A percentile compares a stretch with the other conserved stretches of the same genome.
Conservation (phyloP, 2,113 vertebrate genomes). For the Rhineura floridana region DNA sequence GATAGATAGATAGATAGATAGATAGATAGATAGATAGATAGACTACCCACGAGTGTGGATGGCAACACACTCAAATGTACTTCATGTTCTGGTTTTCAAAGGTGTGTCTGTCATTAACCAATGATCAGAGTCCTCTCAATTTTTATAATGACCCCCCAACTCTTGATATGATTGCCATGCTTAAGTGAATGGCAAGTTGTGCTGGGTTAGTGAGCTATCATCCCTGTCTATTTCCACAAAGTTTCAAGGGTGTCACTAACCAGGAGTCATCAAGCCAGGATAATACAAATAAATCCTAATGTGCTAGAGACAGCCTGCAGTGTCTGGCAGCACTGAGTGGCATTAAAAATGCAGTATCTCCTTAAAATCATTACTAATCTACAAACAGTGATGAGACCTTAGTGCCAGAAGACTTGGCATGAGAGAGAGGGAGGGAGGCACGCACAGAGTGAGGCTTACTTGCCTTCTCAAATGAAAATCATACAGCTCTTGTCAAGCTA, state of each 20-base stretch:
- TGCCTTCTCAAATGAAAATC: neutral
- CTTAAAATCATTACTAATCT: slow-evolving; percentile 25
- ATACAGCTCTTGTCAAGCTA: slow-evolving; percentile 6
- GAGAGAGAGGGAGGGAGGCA: neutral
- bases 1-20: neutral
- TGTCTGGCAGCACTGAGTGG: neutral
- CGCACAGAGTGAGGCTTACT: slow-evolving; percentile 11
- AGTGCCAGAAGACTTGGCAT: neutral
- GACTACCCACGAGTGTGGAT: neutral
- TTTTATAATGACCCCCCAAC: neutral
- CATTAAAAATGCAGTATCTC: neutral
- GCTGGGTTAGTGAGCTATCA: neutral
- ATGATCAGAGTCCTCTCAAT: neutral
- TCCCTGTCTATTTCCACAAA: neutral
- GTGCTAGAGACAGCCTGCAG: neutral
- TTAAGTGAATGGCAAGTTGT: neutral
- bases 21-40: neutral
- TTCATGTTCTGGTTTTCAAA: neutral
- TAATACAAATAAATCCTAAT: neutral
- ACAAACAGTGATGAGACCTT: neutral
- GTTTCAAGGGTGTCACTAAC: neutral
- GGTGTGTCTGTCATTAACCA: neutral
- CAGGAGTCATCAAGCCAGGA: neutral
- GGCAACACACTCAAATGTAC: neutral
- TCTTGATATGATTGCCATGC: neutral